Conservation (phyloP, 2,113 vertebrate species). For the Boleophthalmus pectinirostris region DNA sequence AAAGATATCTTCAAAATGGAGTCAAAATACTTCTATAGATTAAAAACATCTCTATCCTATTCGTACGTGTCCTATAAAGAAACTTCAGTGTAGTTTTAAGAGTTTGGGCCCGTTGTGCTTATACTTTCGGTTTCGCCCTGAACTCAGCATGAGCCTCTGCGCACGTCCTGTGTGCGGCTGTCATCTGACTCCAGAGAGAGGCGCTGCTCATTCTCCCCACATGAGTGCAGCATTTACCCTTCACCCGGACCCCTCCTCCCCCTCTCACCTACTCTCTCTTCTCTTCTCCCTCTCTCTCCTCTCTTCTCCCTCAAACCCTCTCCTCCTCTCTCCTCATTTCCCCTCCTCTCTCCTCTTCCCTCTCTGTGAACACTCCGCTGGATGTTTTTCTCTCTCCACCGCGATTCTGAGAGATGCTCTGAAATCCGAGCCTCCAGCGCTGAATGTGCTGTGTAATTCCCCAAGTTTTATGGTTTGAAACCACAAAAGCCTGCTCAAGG, state of each 20-base stretch:
- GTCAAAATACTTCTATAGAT: no score
- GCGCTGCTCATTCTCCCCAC: constrained; percentile 67
- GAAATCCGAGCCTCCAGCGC: constrained; percentile 59
- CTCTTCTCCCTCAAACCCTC: background rate
- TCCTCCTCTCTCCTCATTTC: background rate
- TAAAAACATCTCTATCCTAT: no score
- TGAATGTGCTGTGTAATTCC: constrained; percentile 64
- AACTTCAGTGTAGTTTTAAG: background rate
- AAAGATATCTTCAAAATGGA: no score
- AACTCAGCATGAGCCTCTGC: constrained; percentile 43
- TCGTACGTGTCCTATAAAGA: no score
- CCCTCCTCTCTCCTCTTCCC: background rate
- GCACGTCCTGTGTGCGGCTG: constrained; percentile 41
- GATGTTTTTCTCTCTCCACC: constrained; percentile 44
- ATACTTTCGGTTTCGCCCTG: background rate
- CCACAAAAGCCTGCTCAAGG: constrained; percentile 64
- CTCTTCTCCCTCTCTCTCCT: background rate
- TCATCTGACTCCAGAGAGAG: constrained; percentile 56
- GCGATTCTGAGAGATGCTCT: constrained; percentile 50
- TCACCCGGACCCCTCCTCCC: constrained; percentile 38
- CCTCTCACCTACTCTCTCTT: constrained; percentile 11
- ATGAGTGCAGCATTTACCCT: constrained; percentile 75
- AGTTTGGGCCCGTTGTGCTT: background rate
- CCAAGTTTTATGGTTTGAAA: constrained; percentile 58
- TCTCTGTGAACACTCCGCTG: constrained; percentile 38